These are phyloP conservation scores for Nymphicus hollandicus DNA, from an alignment of 2,113 vertebrate species.

Conservation along the genomic window DNA sequence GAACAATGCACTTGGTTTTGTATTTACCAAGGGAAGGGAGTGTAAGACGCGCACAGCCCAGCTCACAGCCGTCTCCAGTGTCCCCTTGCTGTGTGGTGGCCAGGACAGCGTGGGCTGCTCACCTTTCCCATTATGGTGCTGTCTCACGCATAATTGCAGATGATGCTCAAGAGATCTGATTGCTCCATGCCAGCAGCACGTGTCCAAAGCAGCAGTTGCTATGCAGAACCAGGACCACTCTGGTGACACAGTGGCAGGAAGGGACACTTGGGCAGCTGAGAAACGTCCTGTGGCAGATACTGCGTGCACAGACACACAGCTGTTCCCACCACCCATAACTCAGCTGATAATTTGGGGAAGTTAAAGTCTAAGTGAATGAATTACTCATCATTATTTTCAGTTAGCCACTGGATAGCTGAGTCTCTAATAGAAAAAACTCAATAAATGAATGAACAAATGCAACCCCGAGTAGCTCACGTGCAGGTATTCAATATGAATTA, in stretches of 20 bases:
- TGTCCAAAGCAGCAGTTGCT: not conserved
- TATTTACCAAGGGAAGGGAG: not conserved
- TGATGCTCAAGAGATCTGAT: not conserved
- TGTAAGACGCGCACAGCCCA: not conserved
- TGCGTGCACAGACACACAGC: not conserved
- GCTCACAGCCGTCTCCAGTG: not conserved
- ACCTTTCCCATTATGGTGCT: not conserved
- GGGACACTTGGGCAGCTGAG: not conserved
- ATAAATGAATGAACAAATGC: slow-evolving; percentile 57
- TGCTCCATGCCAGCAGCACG: not conserved
- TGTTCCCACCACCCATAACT: not conserved
- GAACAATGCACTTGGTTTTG: rapidly evolving
- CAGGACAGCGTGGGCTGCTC: not conserved
- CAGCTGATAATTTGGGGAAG: not conserved
- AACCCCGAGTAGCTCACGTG: slow-evolving; percentile 6
- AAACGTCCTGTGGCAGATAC: not conserved
- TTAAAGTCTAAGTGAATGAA: not conserved
- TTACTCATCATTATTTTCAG: slow-evolving; percentile 36
- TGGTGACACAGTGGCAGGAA: not conserved
- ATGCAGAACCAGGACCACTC: not conserved
- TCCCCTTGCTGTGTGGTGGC: not conserved
- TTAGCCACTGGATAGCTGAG: not conserved
- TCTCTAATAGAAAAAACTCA: slow-evolving; percentile 29
- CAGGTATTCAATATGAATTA: slow-evolving; percentile 52
- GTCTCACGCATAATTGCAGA: rapidly evolving